Percentiles rank a stretch among this genome's conserved stretches.
phyloP scores from a whole-genome alignment of 2,113 vertebrate species.

The Ceratotherium simum region DNA sequence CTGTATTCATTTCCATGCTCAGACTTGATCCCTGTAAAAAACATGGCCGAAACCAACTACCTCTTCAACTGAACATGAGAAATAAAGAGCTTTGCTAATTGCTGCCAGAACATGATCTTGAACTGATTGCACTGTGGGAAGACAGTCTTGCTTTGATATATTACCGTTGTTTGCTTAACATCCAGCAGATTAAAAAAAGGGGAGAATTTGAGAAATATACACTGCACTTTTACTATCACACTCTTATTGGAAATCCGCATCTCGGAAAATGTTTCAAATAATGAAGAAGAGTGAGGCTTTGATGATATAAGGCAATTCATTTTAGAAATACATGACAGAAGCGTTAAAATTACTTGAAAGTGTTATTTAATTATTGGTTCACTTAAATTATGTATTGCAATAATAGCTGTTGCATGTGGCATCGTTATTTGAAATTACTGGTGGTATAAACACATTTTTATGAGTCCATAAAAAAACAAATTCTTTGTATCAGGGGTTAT shows the following conservation, averaged over 20 bases:
- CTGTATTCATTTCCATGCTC: background rate
- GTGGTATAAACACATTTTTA: constrained; percentile 77
- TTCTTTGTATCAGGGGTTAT: constrained; percentile 56
- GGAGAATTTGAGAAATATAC: constrained; percentile 60
- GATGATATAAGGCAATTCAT: constrained; percentile 59
- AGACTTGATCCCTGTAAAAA: constrained; percentile 39
- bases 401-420: constrained; percentile 55
- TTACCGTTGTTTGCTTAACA: constrained; percentile 56
- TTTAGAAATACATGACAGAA: constrained; percentile 63
- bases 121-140: constrained; percentile 62
- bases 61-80: background rate
- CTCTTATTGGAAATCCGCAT: constrained; percentile 60
- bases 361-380: constrained; percentile 74
- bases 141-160: constrained; percentile 70
- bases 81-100: constrained; percentile 64
- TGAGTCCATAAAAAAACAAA: constrained; percentile 71
- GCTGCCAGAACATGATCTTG: background rate
- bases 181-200: background rate
- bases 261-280: constrained; percentile 62
- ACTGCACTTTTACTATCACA: background rate
- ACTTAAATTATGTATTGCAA: constrained; percentile 57
- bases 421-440: constrained; percentile 80
- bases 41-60: background rate
- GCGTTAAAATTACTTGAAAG: constrained; percentile 71
- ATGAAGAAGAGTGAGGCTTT: constrained; percentile 66